These are phyloP conservation scores for Eira barbara DNA, from an alignment of 2,113 vertebrate genomes.

Conservation along the genomic window DNA sequence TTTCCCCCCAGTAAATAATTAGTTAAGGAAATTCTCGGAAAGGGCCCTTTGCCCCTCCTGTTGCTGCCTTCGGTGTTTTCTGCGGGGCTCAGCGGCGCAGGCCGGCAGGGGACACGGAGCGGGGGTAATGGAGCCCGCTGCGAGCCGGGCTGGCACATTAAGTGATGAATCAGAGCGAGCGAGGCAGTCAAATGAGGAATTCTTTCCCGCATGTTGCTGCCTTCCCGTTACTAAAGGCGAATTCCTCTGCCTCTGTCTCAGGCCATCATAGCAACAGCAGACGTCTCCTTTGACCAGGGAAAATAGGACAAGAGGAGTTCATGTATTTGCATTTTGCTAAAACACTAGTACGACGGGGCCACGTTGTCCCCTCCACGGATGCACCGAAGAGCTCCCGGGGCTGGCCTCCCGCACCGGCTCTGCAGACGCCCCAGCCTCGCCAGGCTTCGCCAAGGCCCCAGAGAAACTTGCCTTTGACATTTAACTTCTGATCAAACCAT, in stretches of 20 bases:
- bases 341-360: no score
- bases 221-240: slow-evolving; percentile 22
- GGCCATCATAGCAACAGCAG: neutral
- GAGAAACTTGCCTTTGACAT: neutral
- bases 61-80: neutral
- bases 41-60: neutral
- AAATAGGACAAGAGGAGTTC: neutral
- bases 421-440: neutral
- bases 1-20: slow-evolving; percentile 17
- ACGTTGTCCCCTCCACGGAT: fast-evolving
- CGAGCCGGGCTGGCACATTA: slow-evolving; percentile 36
- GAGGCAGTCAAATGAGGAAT: neutral
- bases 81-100: neutral
- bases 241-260: neutral
- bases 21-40: neutral
- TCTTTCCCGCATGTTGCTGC: slow-evolving; percentile 52
- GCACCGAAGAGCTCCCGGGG: neutral
- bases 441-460: neutral
- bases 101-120: neutral
- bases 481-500: neutral
- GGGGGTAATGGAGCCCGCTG: neutral
- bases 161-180: slow-evolving; percentile 35
- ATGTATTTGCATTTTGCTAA: neutral
- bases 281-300: neutral
- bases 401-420: fast-evolving